These are phyloP conservation scores for Hypsopygia costalis DNA, from an alignment of 2,888 invertebrate genomes.

Conservation along the genomic window DNA sequence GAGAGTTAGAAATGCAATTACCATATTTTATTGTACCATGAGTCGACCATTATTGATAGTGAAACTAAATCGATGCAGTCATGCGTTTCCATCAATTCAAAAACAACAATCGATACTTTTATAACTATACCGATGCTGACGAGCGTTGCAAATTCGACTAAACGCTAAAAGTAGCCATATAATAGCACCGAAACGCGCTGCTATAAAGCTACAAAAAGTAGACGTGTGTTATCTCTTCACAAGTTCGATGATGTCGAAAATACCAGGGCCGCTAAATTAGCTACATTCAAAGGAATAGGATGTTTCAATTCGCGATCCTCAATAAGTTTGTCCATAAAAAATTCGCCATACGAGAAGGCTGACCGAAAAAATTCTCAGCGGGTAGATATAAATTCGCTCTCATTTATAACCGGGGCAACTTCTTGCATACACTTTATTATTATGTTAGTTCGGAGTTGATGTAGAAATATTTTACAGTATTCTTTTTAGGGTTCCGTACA, in stretches of 20 bases:
- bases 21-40: too few relatives aligned
- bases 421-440: slow-evolving; percentile 12
- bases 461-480: slow-evolving; percentile 6
- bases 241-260: slow-evolving; percentile 29
- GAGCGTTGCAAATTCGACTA: too few relatives aligned
- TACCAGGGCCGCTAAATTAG: slow-evolving; percentile 48
- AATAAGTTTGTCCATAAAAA: slow-evolving; percentile 31
- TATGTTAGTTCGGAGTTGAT: slow-evolving; percentile 15
- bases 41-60: too few relatives aligned
- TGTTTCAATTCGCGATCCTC: slow-evolving; percentile 41
- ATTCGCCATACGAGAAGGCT: slow-evolving; percentile 23
- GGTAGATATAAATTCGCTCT: slow-evolving; percentile 28
- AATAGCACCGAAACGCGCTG: too few relatives aligned
- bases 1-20: too few relatives aligned
- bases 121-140: too few relatives aligned
- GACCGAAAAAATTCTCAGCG: slow-evolving; percentile 19
- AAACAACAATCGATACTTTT: too few relatives aligned
- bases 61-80: too few relatives aligned
- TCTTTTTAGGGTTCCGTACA: background rate
- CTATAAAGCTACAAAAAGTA: too few relatives aligned
- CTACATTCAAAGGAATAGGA: slow-evolving; percentile 51
- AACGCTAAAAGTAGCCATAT: too few relatives aligned
- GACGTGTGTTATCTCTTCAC: too few relatives aligned
- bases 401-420: slow-evolving; percentile 23
- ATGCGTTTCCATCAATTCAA: too few relatives aligned